Conservation (phyloP, 2,797 vertebrate genomes). For the Glyptemys insculpta region DNA sequence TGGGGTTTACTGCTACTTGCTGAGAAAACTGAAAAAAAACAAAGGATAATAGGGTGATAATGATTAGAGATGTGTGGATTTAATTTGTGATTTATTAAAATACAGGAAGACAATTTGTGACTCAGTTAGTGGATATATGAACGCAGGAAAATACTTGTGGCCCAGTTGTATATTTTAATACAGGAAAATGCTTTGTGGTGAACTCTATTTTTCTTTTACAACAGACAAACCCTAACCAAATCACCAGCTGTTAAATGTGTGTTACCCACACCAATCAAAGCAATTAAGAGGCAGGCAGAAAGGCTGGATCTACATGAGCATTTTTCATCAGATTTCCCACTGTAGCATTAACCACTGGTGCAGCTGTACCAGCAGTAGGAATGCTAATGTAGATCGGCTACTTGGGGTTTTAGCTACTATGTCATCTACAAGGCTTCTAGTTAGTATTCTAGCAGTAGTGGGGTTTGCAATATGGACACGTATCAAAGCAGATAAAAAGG, state of each 20-base stretch:
- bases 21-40: slow-evolving; percentile 58
- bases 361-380: neutral
- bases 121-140: neutral
- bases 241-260: slow-evolving; percentile 22
- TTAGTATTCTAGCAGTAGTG: neutral
- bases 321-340: neutral
- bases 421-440: neutral
- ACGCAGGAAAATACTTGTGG: slow-evolving; percentile 52
- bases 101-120: slow-evolving; percentile 53
- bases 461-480: neutral
- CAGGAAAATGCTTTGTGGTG: slow-evolving; percentile 24
- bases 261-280: neutral
- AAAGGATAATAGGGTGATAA: slow-evolving; percentile 71
- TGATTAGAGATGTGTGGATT: slow-evolving; percentile 64
- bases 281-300: neutral
- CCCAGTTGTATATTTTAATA: neutral
- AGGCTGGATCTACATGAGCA: neutral
- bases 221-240: neutral
- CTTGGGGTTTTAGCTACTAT: neutral
- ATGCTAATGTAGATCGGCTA: neutral
- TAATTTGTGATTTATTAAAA: slow-evolving; percentile 63
- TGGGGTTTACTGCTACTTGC: slow-evolving; percentile 65
- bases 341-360: fast-evolving
- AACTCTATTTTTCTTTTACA: neutral
- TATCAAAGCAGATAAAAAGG: neutral